Evolutionary conservation across 1,140 invertebrate genomes (phyloP), one percentile per base, ranked within the genome.

Genomic region (Papilio polytes): DNA sequence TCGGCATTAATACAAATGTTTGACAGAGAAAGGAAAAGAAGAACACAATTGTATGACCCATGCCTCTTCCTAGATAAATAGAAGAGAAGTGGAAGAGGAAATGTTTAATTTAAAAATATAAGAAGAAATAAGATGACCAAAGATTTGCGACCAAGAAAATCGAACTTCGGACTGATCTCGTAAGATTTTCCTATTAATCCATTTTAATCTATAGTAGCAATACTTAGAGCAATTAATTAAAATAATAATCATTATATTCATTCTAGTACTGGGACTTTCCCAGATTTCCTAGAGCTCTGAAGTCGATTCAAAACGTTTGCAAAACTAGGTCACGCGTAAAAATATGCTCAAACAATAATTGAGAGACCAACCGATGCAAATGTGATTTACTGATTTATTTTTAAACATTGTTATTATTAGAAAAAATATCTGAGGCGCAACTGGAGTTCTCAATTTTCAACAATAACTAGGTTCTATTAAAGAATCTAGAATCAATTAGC

Each of bases 321-420:
- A 63, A 63, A 63, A 63, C 59, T 63, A 63, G 59, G 59, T 63
- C 59, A 63, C 59, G 59, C 59, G 26, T 63, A 63, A 63, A 63
- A 63, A 63, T 63, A 63, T 63, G 59, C 22, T 26, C 22, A 26
- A 63, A 63, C 3, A 63, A 63, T 12, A 26, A 63, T 63, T 26
- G 20, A 10, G 10, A 26, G 20, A 63, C 22, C 59, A 31, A 63
- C 36, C 59, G 22, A 22, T 31, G 59, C 59, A 63, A 26, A 63
- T 26, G 26, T 26, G 6, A 26, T 63, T 63, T 26, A 26, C 22
- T 26, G 59, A 63, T 63, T 63, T 26, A 12, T 63, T 63, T 26
- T 63, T 63, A 9, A 26, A 26, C 22, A 3, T 63, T 26, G 7
- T 63, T 63, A 63, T 26, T 63, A 26, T 26, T 12, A 53, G 1